Evolutionary conservation across 2,797 vertebrate genomes (phyloP).

Genomic region (Dendrocincla tyrannina): DNA sequence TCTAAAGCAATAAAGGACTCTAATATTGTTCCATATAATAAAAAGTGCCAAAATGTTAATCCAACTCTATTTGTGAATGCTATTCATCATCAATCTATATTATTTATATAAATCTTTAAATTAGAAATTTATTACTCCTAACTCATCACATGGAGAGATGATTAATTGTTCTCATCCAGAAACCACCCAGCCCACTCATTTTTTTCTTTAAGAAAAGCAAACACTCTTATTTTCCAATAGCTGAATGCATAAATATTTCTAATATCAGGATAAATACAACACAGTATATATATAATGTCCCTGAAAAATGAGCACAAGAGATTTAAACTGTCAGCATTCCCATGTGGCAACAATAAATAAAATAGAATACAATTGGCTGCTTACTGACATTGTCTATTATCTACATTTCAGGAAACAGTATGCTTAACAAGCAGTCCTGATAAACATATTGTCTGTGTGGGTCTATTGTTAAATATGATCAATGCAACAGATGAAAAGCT

Average conservation of each 20-base stretch:
- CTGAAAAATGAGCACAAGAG: conserved; percentile 10
- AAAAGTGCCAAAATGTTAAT: not conserved
- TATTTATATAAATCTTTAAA: not conserved
- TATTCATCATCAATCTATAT: not conserved
- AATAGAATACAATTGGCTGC: not conserved
- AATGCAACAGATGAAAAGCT: conserved; percentile 22
- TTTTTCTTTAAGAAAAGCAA: not conserved
- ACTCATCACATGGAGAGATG: not conserved
- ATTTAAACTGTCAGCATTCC: not conserved
- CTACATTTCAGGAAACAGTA: not conserved
- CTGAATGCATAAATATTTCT: conserved; percentile 5
- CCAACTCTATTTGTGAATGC: not conserved
- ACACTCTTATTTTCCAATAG: not conserved
- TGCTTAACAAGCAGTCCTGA: not conserved
- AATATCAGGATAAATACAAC: not conserved
- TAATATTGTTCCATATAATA: not conserved
- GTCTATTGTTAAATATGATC: not conserved
- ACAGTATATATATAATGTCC: not conserved
- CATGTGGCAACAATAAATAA: not conserved
- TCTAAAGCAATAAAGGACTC: not conserved
- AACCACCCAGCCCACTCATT: not conserved
- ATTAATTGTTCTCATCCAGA: not conserved
- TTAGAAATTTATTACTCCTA: not conserved
- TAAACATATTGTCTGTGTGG: not conserved
- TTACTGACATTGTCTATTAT: not conserved